Evolutionary conservation across 2,113 vertebrate genomes (phyloP).

Genomic region (Microcebus griseorufus): DNA sequence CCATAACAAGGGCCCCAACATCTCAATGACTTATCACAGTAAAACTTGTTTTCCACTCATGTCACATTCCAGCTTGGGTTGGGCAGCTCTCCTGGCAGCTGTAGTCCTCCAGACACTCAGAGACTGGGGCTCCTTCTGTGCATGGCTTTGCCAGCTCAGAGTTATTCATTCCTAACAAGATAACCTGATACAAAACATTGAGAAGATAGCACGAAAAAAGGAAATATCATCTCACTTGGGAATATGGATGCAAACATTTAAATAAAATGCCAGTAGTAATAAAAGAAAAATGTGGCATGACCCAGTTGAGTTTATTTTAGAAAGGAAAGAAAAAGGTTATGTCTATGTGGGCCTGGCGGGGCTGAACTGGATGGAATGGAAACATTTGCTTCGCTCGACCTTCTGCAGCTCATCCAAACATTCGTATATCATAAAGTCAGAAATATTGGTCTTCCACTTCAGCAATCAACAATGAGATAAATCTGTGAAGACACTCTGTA

Average conservation of each 20-base stretch:
- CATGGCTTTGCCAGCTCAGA: not conserved
- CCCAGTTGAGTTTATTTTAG: conserved; percentile 52
- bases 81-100: too few relatives aligned
- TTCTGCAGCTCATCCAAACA: conserved; percentile 51
- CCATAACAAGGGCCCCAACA: not conserved
- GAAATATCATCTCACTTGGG: not conserved
- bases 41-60: not conserved
- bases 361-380: conserved; percentile 7
- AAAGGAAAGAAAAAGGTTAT: not conserved
- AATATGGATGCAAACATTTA: not conserved
- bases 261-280: conserved; percentile 4
- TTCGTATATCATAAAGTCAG: conserved; percentile 45
- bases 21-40: not conserved
- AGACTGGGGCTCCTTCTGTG: not conserved
- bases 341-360: not conserved
- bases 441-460: conserved; percentile 22
- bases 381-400: conserved; percentile 41
- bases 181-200: not conserved
- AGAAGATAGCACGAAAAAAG: not conserved
- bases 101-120: not conserved
- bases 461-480: conserved; percentile 26
- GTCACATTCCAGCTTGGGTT: not conserved
- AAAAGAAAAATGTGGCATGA: not conserved
- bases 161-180: not conserved
- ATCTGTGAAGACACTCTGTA: conserved; percentile 39